Conservation (phyloP, 2,797 vertebrate species). For the Apogon talboti region DNA sequence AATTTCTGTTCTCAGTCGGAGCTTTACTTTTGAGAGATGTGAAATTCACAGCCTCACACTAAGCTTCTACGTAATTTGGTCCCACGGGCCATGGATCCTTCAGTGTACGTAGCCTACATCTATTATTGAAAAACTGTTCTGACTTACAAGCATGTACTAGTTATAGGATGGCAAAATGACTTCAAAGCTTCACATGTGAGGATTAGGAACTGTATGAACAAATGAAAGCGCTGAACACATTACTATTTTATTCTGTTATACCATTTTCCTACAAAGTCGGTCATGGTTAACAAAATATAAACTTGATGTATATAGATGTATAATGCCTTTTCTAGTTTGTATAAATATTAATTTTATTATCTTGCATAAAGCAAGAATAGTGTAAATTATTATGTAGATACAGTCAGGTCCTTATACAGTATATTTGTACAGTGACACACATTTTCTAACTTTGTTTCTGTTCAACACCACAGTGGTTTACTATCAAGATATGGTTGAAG, state of each 20-base stretch:
- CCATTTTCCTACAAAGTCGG: neutral
- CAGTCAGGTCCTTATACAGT: too few relatives aligned
- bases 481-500: too few relatives aligned
- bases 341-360: too few relatives aligned
- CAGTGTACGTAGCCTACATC: constrained; percentile 12
- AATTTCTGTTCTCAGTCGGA: constrained; percentile 7
- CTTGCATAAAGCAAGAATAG: too few relatives aligned
- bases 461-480: too few relatives aligned
- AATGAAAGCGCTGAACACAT: constrained; percentile 9
- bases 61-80: constrained; percentile 37
- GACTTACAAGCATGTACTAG: constrained; percentile 2
- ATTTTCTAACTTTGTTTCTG: too few relatives aligned
- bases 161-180: constrained; percentile 4
- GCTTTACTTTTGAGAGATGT: constrained; percentile 20
- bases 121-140: constrained; percentile 38
- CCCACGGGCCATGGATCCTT: constrained; percentile 26
- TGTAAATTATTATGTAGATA: too few relatives aligned
- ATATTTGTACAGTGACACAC: too few relatives aligned
- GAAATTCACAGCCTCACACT: constrained; percentile 8
- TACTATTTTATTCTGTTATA: neutral
- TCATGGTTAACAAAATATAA: too few relatives aligned
- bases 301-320: too few relatives aligned
- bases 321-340: too few relatives aligned
- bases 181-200: constrained; percentile 21
- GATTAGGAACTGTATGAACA: neutral